Evolutionary conservation across 2,797 vertebrate genomes (phyloP).

Genomic region (Thaleichthys pacificus): DNA sequence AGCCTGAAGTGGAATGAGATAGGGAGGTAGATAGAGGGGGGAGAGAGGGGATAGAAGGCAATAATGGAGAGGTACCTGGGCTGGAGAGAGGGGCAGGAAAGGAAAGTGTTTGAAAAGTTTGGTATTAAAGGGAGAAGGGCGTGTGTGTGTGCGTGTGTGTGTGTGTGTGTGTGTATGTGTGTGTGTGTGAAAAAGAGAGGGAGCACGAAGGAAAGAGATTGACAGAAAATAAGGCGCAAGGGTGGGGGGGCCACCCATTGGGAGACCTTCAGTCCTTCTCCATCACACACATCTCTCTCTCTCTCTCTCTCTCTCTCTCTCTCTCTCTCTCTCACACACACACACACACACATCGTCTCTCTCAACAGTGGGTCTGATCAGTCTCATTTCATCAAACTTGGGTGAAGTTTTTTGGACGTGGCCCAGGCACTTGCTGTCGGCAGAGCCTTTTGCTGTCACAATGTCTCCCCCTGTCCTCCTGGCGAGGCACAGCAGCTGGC

Average conservation of each 20-base stretch:
- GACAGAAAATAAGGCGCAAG: not conserved
- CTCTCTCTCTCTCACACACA: not conserved
- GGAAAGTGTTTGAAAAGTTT: slow-evolving; percentile 68
- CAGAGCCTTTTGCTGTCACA: slow-evolving; percentile 63
- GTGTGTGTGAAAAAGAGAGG: slow-evolving; percentile 6
- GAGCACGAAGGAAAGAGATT: not conserved
- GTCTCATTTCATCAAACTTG: slow-evolving; percentile 71
- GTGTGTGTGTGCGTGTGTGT: not conserved
- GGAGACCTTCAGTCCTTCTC: slow-evolving; percentile 52
- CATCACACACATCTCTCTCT: not conserved
- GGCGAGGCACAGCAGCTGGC: slow-evolving; percentile 67
- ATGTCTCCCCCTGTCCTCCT: slow-evolving; percentile 72
- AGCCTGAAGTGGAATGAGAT: slow-evolving; percentile 64
- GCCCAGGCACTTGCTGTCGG: slow-evolving; percentile 54
- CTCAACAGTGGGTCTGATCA: slow-evolving; percentile 61
- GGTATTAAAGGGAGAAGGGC: slow-evolving; percentile 49
- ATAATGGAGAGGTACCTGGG: slow-evolving; percentile 57
- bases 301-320: slow-evolving; percentile 15
- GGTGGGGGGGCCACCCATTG: slow-evolving; percentile 46
- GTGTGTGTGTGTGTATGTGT: too few relatives aligned
- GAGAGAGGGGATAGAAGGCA: slow-evolving; percentile 54
- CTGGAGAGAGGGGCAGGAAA: slow-evolving; percentile 45
- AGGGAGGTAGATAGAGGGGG: slow-evolving; percentile 51
- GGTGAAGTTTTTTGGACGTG: slow-evolving; percentile 65
- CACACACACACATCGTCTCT: slow-evolving; percentile 50